Evolutionary conservation across 2,797 vertebrate species (phyloP).

Genomic region (Xenentodon cancila): DNA sequence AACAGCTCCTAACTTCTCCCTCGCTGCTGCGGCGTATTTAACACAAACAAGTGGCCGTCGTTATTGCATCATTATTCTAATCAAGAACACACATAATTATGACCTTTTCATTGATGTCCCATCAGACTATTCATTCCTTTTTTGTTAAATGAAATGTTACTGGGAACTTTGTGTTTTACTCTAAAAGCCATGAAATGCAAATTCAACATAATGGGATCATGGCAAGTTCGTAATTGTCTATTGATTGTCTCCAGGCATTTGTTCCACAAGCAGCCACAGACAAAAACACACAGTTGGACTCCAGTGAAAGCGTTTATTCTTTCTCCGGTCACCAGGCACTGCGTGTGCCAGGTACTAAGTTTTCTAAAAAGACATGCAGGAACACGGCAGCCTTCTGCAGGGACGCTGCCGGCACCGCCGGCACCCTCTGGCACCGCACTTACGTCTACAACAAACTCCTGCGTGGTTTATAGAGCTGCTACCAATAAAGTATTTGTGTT

Average conservation of each 20-base stretch:
- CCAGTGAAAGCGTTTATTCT: constrained; percentile 58
- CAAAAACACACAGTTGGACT: constrained; percentile 44
- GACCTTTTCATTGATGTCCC: neutral
- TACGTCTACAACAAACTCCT: constrained; percentile 32
- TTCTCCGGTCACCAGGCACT: constrained; percentile 55
- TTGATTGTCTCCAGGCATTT: constrained; percentile 38
- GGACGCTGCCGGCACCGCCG: constrained; percentile 39
- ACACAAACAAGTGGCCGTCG: too few relatives aligned
- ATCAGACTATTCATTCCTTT: neutral
- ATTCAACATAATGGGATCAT: constrained; percentile 42
- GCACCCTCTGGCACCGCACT: constrained; percentile 49
- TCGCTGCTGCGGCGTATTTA: too few relatives aligned
- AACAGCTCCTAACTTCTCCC: too few relatives aligned
- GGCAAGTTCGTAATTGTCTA: constrained; percentile 45
- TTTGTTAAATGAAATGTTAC: neutral
- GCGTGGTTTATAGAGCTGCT: constrained; percentile 35
- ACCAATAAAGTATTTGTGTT: constrained; percentile 44
- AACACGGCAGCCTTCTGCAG: constrained; percentile 46
- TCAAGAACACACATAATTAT: neutral
- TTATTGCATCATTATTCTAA: too few relatives aligned
- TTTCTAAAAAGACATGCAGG: constrained; percentile 54
- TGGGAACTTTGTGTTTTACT: neutral
- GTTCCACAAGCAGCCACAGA: constrained; percentile 36
- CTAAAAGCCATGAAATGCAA: constrained; percentile 32
- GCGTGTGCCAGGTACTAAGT: constrained; percentile 62